phyloP scores from a whole-genome alignment of 2,797 vertebrate species.

The Pantherophis alleghaniensis region DNA sequence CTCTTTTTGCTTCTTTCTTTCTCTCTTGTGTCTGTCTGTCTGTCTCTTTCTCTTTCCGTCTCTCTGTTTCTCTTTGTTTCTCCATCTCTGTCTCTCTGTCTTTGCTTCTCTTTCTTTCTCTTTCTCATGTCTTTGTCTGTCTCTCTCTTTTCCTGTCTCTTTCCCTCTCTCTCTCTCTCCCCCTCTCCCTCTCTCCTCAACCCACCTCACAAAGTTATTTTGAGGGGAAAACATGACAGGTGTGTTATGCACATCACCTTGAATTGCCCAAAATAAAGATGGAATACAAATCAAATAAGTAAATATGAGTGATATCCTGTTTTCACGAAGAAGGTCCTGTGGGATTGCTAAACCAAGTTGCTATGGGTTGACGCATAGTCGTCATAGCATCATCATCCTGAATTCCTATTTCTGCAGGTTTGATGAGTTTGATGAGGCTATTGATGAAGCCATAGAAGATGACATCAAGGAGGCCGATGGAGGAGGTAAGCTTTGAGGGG shows the following conservation, averaged over 20 bases:
- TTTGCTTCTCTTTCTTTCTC: no score
- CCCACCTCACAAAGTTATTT: background rate
- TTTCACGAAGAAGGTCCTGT: background rate
- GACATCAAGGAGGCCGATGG: constrained; percentile 87
- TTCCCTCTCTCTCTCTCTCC: no score
- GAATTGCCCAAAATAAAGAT: background rate
- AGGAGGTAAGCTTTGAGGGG: constrained; percentile 77
- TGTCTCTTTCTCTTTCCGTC: no score
- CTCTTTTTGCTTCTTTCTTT: no score
- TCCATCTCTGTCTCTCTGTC: no score
- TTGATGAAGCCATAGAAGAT: constrained; percentile 97
- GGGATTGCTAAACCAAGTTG: background rate
- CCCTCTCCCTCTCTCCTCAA: background rate
- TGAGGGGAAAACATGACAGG: background rate
- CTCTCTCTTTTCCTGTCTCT: no score
- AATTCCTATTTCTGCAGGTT: constrained; percentile 76
- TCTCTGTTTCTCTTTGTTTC: no score
- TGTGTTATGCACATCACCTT: background rate
- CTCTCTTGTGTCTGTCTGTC: no score
- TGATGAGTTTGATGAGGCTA: constrained; percentile 98
- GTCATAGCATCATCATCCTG: accelerated
- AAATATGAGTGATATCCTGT: background rate
- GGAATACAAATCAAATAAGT: background rate
- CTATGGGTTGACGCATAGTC: background rate
- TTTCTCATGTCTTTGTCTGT: no score